Evolutionary conservation across 2,797 vertebrate species (phyloP).

Genomic region (Neosalanx taihuensis): DNA sequence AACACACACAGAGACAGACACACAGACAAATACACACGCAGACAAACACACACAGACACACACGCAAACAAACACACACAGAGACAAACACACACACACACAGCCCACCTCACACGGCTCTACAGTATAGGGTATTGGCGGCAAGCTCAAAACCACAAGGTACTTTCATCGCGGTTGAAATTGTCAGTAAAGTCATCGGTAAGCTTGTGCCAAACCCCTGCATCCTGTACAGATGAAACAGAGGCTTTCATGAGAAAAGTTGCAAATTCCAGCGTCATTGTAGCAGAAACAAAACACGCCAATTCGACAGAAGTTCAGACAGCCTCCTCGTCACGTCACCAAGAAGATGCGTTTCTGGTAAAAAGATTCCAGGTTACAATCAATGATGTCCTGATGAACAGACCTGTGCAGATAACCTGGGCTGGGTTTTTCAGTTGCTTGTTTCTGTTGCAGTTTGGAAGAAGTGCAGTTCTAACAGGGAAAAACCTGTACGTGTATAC

Average conservation of each 20-base stretch:
- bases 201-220: slow-evolving; percentile 26
- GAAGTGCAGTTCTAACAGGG: neutral
- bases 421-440: slow-evolving; percentile 7
- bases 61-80: neutral
- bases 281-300: neutral
- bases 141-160: slow-evolving; percentile 44
- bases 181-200: slow-evolving; percentile 38
- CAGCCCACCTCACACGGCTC: neutral
- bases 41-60: neutral
- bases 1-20: neutral
- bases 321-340: slow-evolving; percentile 49
- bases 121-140: neutral
- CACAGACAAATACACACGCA: neutral
- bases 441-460: neutral
- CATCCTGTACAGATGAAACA: slow-evolving; percentile 56
- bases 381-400: neutral
- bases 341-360: slow-evolving; percentile 53
- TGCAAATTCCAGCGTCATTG: slow-evolving; percentile 48
- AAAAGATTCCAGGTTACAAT: slow-evolving; percentile 32
- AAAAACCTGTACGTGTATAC: neutral
- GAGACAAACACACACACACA: neutral
- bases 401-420: neutral
- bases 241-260: slow-evolving; percentile 40
- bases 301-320: neutral
- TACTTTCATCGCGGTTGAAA: slow-evolving; percentile 62